Evolutionary conservation across 2,888 invertebrate genomes (phyloP).

Genomic region (Xestia c-nigrum): DNA sequence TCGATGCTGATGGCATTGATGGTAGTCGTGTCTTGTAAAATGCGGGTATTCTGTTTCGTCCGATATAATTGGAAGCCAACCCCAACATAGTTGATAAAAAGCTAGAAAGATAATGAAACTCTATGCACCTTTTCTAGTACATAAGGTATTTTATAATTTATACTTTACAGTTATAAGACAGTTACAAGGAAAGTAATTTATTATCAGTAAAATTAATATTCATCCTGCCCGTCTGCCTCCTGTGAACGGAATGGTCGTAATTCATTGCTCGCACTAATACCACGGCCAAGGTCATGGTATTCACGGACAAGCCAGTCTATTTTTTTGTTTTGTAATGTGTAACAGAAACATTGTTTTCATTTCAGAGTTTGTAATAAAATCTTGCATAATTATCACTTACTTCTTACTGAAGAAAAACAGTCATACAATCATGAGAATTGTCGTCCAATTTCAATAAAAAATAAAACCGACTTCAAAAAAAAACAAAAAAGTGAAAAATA

Average conservation of each 20-base stretch:
- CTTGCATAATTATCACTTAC: too few relatives aligned
- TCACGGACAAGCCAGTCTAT: neutral
- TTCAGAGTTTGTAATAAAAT: neutral
- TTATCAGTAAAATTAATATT: constrained; percentile 12
- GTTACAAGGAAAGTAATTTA: neutral
- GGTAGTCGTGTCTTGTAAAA: neutral
- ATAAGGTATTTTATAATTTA: neutral
- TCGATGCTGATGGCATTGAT: neutral
- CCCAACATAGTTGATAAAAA: neutral
- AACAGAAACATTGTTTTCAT: neutral
- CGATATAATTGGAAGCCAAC: neutral
- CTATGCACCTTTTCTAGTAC: neutral
- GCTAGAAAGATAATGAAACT: neutral
- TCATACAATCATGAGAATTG: neutral
- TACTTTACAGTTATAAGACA: neutral
- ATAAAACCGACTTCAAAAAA: too few relatives aligned
- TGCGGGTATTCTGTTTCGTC: neutral
- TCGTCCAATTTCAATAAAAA: neutral
- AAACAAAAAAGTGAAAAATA: too few relatives aligned
- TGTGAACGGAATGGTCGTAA: neutral
- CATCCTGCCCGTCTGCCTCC: neutral
- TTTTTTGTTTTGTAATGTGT: neutral
- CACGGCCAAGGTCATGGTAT: constrained; percentile 12
- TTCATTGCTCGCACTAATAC: constrained; percentile 1
- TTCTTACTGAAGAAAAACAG: too few relatives aligned